phyloP scores from a whole-genome alignment of 2,113 vertebrate species.

The Dunckerocampus dactyliophorus region DNA sequence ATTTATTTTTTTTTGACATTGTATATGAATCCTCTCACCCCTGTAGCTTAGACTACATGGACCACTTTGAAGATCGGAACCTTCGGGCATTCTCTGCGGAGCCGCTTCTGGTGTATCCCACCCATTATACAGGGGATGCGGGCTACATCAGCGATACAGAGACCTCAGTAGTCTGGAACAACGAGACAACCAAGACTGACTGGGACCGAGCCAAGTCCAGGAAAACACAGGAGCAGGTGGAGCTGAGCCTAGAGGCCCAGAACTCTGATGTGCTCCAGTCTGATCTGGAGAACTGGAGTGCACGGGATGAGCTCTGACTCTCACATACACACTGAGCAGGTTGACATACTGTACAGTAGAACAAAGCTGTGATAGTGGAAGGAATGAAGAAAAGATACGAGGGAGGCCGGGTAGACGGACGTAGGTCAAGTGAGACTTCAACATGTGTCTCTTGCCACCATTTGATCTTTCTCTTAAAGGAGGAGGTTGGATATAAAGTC shows the following conservation, averaged over 20 bases:
- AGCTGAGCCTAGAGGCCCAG: conserved; percentile 77
- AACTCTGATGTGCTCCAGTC: conserved; percentile 83
- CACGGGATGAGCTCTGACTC: conserved; percentile 79
- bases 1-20: neutral
- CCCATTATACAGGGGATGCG: conserved; percentile 83
- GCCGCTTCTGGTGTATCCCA: conserved; percentile 83
- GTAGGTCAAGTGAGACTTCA: conserved; percentile 2
- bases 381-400: neutral
- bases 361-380: conserved; percentile 37
- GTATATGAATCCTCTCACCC: conserved; percentile 2
- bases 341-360: conserved; percentile 7
- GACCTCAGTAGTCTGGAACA: conserved; percentile 86
- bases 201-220: conserved; percentile 84
- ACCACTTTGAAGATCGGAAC: conserved; percentile 76
- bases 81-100: conserved; percentile 82
- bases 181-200: conserved; percentile 77
- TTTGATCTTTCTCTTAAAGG: conserved; percentile 29
- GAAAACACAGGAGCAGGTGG: conserved; percentile 81
- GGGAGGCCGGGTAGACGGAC: conserved; percentile 12
- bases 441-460: conserved; percentile 16
- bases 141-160: conserved; percentile 90
- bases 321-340: neutral
- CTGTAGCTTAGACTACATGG: conserved; percentile 79
- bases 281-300: conserved; percentile 75
- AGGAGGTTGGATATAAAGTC: conserved; percentile 22